Evolutionary conservation across 2,888 invertebrate genomes (phyloP).

Genomic region (Dermolepida albohirtum): DNA sequence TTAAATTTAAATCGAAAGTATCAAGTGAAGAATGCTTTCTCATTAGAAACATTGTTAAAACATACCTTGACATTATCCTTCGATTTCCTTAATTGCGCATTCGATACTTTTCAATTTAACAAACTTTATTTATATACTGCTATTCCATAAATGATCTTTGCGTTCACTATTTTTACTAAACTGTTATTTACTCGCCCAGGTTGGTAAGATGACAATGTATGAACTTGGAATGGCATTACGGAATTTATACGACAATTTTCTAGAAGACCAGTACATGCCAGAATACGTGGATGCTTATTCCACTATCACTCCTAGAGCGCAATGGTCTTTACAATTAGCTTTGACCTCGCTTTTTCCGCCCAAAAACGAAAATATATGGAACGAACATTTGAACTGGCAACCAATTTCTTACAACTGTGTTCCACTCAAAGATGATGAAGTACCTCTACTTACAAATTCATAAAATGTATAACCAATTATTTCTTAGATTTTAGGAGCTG

Average conservation of each 20-base stretch:
- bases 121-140: too few relatives aligned
- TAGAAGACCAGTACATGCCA: slow-evolving; percentile 36
- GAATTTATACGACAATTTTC: slow-evolving; percentile 28
- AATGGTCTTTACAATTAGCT: slow-evolving; percentile 37
- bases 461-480: neutral
- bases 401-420: slow-evolving; percentile 4
- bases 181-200: slow-evolving; percentile 4
- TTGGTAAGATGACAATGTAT: slow-evolving; percentile 34
- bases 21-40: too few relatives aligned
- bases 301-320: slow-evolving; percentile 30
- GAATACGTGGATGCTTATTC: slow-evolving; percentile 21
- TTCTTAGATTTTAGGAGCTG: slow-evolving; percentile 17
- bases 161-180: neutral
- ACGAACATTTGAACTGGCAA: slow-evolving; percentile 32
- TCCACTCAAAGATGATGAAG: slow-evolving; percentile 1
- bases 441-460: neutral
- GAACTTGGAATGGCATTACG: slow-evolving; percentile 33
- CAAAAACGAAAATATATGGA: slow-evolving; percentile 19
- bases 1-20: too few relatives aligned
- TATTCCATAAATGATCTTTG: neutral
- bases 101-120: too few relatives aligned
- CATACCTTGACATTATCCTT: too few relatives aligned
- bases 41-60: too few relatives aligned
- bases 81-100: too few relatives aligned
- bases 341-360: slow-evolving; percentile 39